Percentiles rank a stretch among this genome's conserved stretches.
Evolutionary conservation across 2,797 vertebrate species (phyloP).

Genomic region (Sebastes cheni): DNA sequence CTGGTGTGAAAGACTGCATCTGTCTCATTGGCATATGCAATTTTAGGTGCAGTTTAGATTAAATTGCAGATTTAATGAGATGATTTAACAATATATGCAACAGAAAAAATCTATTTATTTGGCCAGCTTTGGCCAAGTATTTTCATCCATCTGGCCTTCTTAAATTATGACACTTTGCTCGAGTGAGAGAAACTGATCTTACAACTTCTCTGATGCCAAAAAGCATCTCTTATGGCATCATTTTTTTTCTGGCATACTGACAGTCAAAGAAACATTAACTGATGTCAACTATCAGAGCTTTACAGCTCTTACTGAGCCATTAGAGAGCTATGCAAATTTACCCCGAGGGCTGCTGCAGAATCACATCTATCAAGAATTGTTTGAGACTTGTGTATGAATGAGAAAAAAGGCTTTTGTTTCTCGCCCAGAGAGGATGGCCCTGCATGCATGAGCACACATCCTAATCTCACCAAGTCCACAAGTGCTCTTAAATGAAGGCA

Average conservation of each 20-base stretch:
- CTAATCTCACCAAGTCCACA: neutral
- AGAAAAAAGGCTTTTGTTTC: neutral
- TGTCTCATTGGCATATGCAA: neutral
- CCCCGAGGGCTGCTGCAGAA: neutral
- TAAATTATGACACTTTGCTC: neutral
- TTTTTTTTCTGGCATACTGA: neutral
- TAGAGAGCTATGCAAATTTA: constrained; percentile 11
- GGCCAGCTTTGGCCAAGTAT: neutral
- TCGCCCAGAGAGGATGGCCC: neutral
- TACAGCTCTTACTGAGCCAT: neutral
- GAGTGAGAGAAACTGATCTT: neutral
- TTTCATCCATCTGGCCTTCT: constrained; percentile 7
- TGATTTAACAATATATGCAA: neutral
- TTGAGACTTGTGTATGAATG: neutral
- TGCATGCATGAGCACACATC: constrained; percentile 13
- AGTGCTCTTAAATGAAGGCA: neutral
- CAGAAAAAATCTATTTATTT: neutral
- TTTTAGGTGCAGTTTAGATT: neutral
- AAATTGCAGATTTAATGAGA: neutral
- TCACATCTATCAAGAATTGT: neutral
- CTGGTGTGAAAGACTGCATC: neutral
- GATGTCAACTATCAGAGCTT: constrained; percentile 15
- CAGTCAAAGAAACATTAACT: neutral
- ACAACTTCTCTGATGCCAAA: neutral
- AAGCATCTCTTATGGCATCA: neutral